phyloP scores from a whole-genome alignment of 1,140 invertebrate genomes.

The Pseudomyrmex dendroicus region DNA sequence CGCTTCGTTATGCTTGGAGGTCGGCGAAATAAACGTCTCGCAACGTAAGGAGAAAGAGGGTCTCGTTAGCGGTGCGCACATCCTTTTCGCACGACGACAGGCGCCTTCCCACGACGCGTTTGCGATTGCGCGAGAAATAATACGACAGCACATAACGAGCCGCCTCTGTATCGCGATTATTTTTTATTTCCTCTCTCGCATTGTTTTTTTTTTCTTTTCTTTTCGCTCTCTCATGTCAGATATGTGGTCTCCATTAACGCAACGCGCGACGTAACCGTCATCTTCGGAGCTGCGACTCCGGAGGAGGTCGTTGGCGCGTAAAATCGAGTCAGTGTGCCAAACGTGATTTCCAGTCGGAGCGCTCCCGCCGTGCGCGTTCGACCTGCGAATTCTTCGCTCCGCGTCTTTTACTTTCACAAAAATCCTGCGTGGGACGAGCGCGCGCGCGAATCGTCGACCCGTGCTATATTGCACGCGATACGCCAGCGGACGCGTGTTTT shows the following conservation, averaged over 20 bases:
- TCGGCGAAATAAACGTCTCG: conserved; percentile 40
- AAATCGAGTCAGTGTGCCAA: conserved; percentile 71
- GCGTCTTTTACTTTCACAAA: conserved; percentile 58
- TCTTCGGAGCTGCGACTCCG: not conserved
- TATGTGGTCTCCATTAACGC: conserved; percentile 1
- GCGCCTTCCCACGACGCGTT: conserved; percentile 47
- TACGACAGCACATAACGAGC: conserved; percentile 19
- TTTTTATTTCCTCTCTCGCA: conserved; percentile 1
- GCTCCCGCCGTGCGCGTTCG: conserved; percentile 4
- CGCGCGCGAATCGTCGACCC: not conserved
- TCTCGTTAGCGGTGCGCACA: conserved; percentile 43
- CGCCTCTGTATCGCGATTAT: conserved; percentile 36
- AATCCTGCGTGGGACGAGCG: conserved; percentile 46
- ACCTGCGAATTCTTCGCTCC: conserved; percentile 11
- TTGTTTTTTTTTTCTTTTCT: not conserved
- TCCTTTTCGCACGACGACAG: conserved; percentile 50
- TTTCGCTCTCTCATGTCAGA: not conserved
- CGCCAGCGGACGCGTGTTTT: too few species aligned
- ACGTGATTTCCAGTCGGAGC: conserved; percentile 46
- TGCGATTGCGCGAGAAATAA: conserved; percentile 49
- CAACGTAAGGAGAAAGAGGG: conserved; percentile 26
- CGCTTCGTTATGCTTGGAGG: conserved; percentile 42
- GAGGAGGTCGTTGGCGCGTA: conserved; percentile 54
- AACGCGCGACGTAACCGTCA: conserved; percentile 9
- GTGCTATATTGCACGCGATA: not conserved